These are phyloP conservation scores for Galerucella pusilla DNA, from an alignment of 2,888 invertebrate species.

Conservation along the genomic window DNA sequence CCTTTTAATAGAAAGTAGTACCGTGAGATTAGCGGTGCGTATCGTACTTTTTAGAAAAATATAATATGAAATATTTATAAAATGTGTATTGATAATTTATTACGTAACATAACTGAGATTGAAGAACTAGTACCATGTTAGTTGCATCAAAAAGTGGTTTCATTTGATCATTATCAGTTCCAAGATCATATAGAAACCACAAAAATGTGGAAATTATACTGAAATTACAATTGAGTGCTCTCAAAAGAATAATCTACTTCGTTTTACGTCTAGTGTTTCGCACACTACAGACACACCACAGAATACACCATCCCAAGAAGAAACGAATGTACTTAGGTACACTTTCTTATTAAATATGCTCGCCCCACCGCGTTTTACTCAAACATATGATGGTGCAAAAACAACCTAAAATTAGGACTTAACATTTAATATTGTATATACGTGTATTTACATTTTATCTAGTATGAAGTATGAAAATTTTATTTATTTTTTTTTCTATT, in stretches of 20 bases:
- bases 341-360: conserved; percentile 53
- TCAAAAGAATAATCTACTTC: no score
- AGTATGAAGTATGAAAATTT: conserved; percentile 2
- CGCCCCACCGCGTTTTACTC: conserved; percentile 59
- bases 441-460: conserved; percentile 40
- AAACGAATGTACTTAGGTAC: conserved; percentile 52
- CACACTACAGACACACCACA: no score
- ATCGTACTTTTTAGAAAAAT: not conserved
- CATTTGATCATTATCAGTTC: no score
- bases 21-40: conserved; percentile 5
- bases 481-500: not conserved
- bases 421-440: conserved; percentile 52
- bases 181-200: no score
- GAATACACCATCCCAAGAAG: no score
- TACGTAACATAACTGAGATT: not conserved
- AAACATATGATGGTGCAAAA: conserved; percentile 64
- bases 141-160: not conserved
- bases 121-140: not conserved
- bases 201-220: no score
- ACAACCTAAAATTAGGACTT: conserved; percentile 55
- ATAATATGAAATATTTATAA: not conserved
- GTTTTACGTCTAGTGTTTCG: no score
- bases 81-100: not conserved
- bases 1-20: conserved; percentile 2
- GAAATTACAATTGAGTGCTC: no score